phyloP scores from a whole-genome alignment of 2,797 vertebrate genomes.

The Periophthalmus magnuspinnatus region DNA sequence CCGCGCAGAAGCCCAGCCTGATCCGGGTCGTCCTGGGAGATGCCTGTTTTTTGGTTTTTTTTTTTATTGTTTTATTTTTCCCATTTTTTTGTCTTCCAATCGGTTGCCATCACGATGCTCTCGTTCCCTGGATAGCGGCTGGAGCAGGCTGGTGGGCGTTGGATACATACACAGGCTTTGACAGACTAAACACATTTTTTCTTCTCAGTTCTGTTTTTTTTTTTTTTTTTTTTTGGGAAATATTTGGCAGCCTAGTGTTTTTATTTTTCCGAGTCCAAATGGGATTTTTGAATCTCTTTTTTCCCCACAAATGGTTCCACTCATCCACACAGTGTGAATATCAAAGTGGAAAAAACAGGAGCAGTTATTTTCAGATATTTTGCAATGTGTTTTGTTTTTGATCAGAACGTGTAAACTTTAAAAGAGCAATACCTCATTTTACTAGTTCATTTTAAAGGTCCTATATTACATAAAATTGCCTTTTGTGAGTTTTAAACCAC shows the following conservation, averaged over 20 bases:
- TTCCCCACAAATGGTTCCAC: conserved; percentile 24
- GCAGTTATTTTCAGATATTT: neutral
- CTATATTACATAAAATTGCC: no score
- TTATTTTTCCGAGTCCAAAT: conserved; percentile 29
- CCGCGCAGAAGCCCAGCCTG: conserved; percentile 40
- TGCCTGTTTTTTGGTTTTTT: conserved; percentile 1
- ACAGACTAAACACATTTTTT: conserved; percentile 39
- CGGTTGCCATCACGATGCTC: conserved; percentile 50
- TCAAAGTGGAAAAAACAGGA: neutral
- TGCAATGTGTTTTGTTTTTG: neutral
- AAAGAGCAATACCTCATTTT: no score
- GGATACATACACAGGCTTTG: conserved; percentile 31
- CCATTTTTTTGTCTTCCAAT: conserved; percentile 47
- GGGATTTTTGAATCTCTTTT: conserved; percentile 22
- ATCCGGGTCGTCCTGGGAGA: conserved; percentile 54
- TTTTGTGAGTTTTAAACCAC: no score
- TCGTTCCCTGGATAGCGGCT: conserved; percentile 18
- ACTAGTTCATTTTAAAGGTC: no score
- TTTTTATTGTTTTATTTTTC: neutral
- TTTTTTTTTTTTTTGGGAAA: conserved; percentile 15
- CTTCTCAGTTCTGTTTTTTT: conserved; percentile 23
- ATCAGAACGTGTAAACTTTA: no score
- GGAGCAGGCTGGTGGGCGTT: conserved; percentile 22
- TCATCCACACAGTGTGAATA: conserved; percentile 32
- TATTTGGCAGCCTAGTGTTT: conserved; percentile 16